These are phyloP conservation scores for Pandemis cinnamomeana DNA, from an alignment of 2,888 invertebrate species.

Conservation along the genomic window DNA sequence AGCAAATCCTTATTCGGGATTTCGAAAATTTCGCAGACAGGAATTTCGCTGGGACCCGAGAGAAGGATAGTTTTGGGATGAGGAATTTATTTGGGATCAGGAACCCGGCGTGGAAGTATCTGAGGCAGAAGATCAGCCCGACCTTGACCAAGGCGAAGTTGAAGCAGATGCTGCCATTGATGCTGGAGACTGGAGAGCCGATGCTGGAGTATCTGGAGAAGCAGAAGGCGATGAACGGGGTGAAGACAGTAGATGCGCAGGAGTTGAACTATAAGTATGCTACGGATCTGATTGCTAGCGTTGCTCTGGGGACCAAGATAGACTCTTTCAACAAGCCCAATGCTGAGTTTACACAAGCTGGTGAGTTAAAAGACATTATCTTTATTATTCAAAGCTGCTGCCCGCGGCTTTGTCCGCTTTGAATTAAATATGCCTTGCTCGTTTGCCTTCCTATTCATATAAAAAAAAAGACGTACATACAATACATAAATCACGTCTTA, in stretches of 20 bases:
- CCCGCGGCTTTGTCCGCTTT: no score
- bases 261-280: conserved; percentile 49
- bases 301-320: conserved; percentile 49
- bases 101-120: conserved; percentile 50
- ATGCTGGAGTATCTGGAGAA: conserved; percentile 47
- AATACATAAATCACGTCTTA: no score
- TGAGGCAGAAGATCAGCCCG: conserved; percentile 49
- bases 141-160: conserved; percentile 45
- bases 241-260: conserved; percentile 44
- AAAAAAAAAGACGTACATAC: no score
- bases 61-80: conserved; percentile 52
- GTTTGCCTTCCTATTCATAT: no score
- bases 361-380: conserved; percentile 42
- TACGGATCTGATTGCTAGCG: conserved; percentile 49
- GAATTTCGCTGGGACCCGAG: conserved; percentile 48
- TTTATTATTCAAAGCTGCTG: no score
- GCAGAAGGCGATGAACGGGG: background rate
- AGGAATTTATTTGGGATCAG: conserved; percentile 50
- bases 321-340: conserved; percentile 47
- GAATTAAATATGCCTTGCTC: no score
- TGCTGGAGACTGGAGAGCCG: conserved; percentile 48
- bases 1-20: conserved; percentile 48
- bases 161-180: conserved; percentile 48
- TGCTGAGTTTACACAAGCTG: conserved; percentile 46
- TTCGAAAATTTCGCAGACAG: conserved; percentile 49